A percentile compares a stretch with the other conserved stretches of the same genome.
These are phyloP conservation scores for Palloptera scutellata DNA, from an alignment of 2,888 invertebrate species.

Conservation along the genomic window DNA sequence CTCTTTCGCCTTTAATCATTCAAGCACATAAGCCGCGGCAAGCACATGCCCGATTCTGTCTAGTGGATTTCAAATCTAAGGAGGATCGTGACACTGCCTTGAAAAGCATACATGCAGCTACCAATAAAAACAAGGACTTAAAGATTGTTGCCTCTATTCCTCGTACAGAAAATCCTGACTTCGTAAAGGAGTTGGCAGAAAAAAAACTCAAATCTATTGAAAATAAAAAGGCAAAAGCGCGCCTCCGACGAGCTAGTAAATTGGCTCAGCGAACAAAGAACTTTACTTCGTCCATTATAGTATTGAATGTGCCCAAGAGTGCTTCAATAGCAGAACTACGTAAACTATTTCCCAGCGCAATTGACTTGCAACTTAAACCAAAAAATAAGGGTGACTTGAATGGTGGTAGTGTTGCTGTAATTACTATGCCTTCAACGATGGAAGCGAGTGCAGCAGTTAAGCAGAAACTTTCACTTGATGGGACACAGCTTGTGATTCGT, in stretches of 20 bases:
- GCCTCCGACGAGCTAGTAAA: slow-evolving; percentile 49
- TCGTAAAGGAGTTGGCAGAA: slow-evolving; percentile 48
- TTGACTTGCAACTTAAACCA: slow-evolving; percentile 55
- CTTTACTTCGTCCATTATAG: slow-evolving; percentile 54
- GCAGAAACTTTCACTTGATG: slow-evolving; percentile 44
- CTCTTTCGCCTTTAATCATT: slow-evolving; percentile 47
- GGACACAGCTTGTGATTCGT: slow-evolving; percentile 46
- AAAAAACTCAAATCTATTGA: slow-evolving; percentile 50
- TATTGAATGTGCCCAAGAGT: slow-evolving; percentile 55
- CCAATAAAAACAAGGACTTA: slow-evolving; percentile 37
- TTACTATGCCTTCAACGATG: slow-evolving; percentile 53
- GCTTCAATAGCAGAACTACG: slow-evolving; percentile 50
- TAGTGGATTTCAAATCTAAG: slow-evolving; percentile 51
- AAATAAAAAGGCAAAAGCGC: slow-evolving; percentile 46
- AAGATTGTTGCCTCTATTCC: slow-evolving; percentile 52
- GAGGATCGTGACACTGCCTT: slow-evolving; percentile 51
- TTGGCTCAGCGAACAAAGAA: slow-evolving; percentile 39
- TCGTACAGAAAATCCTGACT: slow-evolving; percentile 52
- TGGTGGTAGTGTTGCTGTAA: slow-evolving; percentile 48
- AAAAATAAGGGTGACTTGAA: slow-evolving; percentile 43
- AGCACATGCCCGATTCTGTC: slow-evolving; percentile 56
- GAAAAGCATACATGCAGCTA: slow-evolving; percentile 36
- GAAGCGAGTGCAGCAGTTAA: slow-evolving; percentile 52
- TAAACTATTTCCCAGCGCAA: slow-evolving; percentile 52
- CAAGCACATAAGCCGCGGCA: slow-evolving; percentile 55